Base-by-base conservation (phyloP, 2,888 invertebrate species). In the Camptogramma bilineatum region DNA sequence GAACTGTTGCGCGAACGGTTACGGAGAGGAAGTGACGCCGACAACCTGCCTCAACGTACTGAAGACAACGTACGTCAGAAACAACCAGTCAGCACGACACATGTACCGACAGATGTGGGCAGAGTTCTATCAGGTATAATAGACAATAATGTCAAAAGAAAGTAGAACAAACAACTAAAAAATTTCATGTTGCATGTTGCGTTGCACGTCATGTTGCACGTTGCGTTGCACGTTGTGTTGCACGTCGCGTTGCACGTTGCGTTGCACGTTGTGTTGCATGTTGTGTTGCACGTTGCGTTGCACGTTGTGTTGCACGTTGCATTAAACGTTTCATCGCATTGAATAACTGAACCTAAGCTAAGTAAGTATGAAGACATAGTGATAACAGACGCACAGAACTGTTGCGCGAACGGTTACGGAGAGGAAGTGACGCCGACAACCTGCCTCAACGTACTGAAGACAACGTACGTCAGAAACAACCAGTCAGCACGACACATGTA, bases 331-430 rank as follows among this genome's bases (percentile, higher is more conserved):
- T n/a, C n/a, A n/a, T n/a, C n/a, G n/a, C n/a, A n/a, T n/a, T n/a
- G n/a, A n/a, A n/a, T n/a, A n/a, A n/a, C n/a, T n/a, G n/a, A n/a
- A n/a, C n/a, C n/a, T n/a, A n/a, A n/a, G n/a, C n/a, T n/a, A n/a
- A n/a, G n/a, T n/a, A n/a, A n/a, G n/a, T 94, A 91, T 74, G 95
- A 95, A 70, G 95, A 95, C 51, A 88, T 95, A 8, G 73, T 95
- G 0, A 84, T 94, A n/a, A 93, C 93, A 0, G 88, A 91, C 19
- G 76, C 86, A 13, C 94, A 94, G 79, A 95, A 94, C 70, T 86
- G 86, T 34, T 73, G 81, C 0, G 90, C 91, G n/a, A 92, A 93
- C 53, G 94, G 94, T 42, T 94, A 90, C 65, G 91, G 88, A 0
- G 90, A 87, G 52, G 86, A 87, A 34, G 86, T 87, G 4, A 90